Evolutionary conservation across 2,113 vertebrate species (phyloP).

Genomic region (Grantiella picta): DNA sequence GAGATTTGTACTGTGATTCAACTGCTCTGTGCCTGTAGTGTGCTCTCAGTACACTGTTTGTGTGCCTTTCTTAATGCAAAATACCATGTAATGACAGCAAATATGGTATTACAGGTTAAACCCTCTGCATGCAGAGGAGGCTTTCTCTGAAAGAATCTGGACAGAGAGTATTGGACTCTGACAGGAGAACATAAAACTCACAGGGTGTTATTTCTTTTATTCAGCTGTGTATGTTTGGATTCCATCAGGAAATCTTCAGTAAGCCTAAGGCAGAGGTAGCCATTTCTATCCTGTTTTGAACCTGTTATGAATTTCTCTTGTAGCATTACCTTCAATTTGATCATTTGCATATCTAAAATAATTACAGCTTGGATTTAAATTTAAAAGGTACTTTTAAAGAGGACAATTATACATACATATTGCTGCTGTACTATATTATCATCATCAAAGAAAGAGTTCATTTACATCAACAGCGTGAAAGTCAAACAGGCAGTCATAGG

Average conservation of each 20-base stretch:
- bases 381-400: conserved; percentile 31
- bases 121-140: fast-evolving
- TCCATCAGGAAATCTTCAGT: neutral
- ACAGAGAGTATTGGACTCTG: neutral
- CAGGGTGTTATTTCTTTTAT: neutral
- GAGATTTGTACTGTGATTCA: neutral
- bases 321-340: neutral
- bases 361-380: conserved; percentile 37
- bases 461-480: conserved; percentile 41
- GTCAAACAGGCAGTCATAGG: conserved; percentile 23
- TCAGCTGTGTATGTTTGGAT: neutral
- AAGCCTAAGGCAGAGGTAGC: neutral
- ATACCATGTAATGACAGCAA: neutral
- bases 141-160: neutral
- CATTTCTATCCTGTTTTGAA: neutral
- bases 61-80: neutral
- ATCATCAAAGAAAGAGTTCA: conserved; percentile 48
- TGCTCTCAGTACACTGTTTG: neutral
- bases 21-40: neutral
- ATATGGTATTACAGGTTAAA: neutral
- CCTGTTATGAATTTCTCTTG: neutral
- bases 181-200: neutral
- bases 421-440: conserved; percentile 20
- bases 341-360: conserved; percentile 48
- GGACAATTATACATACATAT: conserved; percentile 32